Evolutionary conservation across 2,797 vertebrate genomes (phyloP).

Genomic region (Danio albolineatus): DNA sequence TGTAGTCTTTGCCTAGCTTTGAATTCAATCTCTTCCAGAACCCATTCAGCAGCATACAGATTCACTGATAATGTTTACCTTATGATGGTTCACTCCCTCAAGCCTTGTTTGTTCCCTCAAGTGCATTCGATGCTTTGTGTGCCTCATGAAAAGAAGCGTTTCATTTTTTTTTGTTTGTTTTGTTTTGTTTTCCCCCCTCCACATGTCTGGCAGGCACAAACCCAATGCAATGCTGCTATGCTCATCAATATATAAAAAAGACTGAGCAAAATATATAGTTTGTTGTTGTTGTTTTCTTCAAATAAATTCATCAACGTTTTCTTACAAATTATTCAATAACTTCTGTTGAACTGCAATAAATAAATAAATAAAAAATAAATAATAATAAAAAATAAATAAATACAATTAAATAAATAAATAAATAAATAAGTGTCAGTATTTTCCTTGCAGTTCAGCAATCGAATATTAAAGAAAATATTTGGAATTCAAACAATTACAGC

Average conservation of each 20-base stretch:
- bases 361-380: no score
- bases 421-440: no score
- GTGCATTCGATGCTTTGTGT: slow-evolving; percentile 28
- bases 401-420: no score
- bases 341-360: no score
- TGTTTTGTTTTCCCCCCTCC: slow-evolving; percentile 7
- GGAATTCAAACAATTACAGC: no score
- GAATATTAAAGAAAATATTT: no score
- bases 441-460: no score
- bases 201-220: slow-evolving; percentile 60
- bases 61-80: slow-evolving; percentile 36
- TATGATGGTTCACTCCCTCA: slow-evolving; percentile 23
- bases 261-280: not conserved
- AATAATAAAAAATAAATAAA: no score
- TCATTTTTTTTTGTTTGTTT: slow-evolving; percentile 24
- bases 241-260: slow-evolving; percentile 75
- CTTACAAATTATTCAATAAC: no score
- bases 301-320: no score
- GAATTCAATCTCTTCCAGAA: slow-evolving; percentile 31
- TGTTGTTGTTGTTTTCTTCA: no score
- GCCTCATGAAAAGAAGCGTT: slow-evolving; percentile 32
- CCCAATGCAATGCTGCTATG: slow-evolving; percentile 61
- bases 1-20: slow-evolving; percentile 22
- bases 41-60: slow-evolving; percentile 16
- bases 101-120: slow-evolving; percentile 41